Evolutionary conservation across 2,113 vertebrate genomes (phyloP), one percentile per base, ranked within the genome.

Genomic region (Carollia perspicillata): DNA sequence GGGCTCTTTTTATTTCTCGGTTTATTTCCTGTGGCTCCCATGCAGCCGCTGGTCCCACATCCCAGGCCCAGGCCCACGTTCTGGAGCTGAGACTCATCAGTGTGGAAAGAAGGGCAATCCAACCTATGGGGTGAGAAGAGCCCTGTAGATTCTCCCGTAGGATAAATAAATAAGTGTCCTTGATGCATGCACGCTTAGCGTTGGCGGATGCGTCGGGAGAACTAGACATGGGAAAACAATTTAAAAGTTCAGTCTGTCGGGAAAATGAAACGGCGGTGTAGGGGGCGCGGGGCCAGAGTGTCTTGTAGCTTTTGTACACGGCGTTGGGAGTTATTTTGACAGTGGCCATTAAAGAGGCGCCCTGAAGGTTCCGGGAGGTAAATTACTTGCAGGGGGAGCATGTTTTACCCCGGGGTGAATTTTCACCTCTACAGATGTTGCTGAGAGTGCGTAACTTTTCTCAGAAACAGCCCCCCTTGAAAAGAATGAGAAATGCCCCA

Each of bases 301-400:
- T 92, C 97, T 77, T 89, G 63, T 69, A 6, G 71, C 86, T 93
- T 94, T 68, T 44, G 93, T 89, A 14, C 58, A 13, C 77, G 74
- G 91, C 90, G 96, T 96, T 91, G 84, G 90, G 96, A 98, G 96
- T 97, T 97, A 97, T 95, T 98, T 97, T 98, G 98, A 96, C 96
- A 89, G 93, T 98, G 97, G 88, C 94, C 96, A 78, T 98, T 98
- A 98, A 94, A 94, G 96, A 98, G 93, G 65, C 98, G 97, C 98
- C 98, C 98, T 71, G 74, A 97, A 98, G 98, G 96, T 97, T 96
- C 98, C 97, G 84, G 53, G 78, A 96, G 97, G 98, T 97, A 97
- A 98, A 98, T 97, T 97, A 98, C 97, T 98, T 97, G 94, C 97
- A 98, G 37, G 96, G 98, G 95, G 96, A 97, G 95, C 72, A 33